Evolutionary conservation across 2,113 vertebrate species (phyloP), one percentile per base, ranked within the genome.

Genomic region (Balaenoptera acutorostrata): DNA sequence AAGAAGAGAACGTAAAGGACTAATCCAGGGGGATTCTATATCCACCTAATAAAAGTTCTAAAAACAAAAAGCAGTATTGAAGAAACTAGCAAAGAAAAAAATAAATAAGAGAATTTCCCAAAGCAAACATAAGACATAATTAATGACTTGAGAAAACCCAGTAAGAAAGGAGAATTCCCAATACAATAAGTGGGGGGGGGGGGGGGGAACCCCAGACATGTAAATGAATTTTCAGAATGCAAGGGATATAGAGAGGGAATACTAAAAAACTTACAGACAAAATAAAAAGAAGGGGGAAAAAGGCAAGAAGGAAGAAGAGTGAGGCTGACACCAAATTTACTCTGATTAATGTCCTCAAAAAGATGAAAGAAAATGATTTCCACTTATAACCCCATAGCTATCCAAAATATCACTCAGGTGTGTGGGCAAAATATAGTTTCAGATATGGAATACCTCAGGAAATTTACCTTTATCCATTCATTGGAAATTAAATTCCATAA

Each of bases 391-490:
- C 85, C 66, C 69, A 61, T 25, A 93, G 44, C 36, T 66, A 93
- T n/a, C 36, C 69, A 88, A 93, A 96, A 87, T 82, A 91, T 55
- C 69, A 91, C 20, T 71, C 52, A 55, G 41, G 72, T 77, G 36
- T 88, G 20, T 88, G 36, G 41, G 33, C 36, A 95, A 97, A 93
- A 71, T 39, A 61, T 2, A 64, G 61, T 85, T 93, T 44, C 55
- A 71, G 25, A 68, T 25, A 92, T 64, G 33, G 15, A 85, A 80
- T 44, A 29, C 49, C 80, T 87, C 41, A 72, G 31, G 85, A 93
- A n/a, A 69, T 69, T 87, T 93, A 90, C 74, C 90, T 91, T 81
- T 82, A 89, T 55, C 36, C 49, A 87, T 36, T 87, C 74, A 95
- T 5, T 63, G 59, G 44, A 61, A 61, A 61, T 61, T 61, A 61